Evolutionary conservation across 2,113 vertebrate species (phyloP), one percentile per base, ranked within the genome.

Genomic region (Mobula hypostoma): DNA sequence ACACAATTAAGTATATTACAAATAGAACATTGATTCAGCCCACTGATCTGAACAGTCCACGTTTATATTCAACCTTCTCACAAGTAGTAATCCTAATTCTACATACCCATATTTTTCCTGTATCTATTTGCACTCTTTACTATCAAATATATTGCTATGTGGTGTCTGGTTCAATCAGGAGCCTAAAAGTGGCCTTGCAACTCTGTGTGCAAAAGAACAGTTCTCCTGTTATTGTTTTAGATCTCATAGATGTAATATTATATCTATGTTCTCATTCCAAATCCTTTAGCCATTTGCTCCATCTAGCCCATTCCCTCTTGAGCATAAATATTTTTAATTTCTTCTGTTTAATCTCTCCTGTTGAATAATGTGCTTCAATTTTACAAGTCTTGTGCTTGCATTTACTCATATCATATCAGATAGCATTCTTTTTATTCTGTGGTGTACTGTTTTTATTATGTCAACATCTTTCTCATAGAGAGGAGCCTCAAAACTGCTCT

Each of bases 231-330:
- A 8, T 85, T 85, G 56, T 29, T 8, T 1, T 61, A 85, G 3
- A 61, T 85, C 82, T 61, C 40, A 56, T 56, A 83, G 5, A 83
- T 24, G 48, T 83, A 83, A 83, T 56, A 19, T 56, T 83, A 83
- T 83, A 83, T 56, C 40, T 83, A 9, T 83, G 48, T 83, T 83
- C 80, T 83, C 82, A 61, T 85, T 85, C 21, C 27, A 85, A 85
- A 85, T 29, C 19, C 21, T 27, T 58, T 27, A 29, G 27, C 61
- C 27, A 85, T 12, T 61, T 27, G 12, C 32, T 79, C n/a, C 27
- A 79, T 79, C 32, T 79, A 36, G 15, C 79, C 32, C 4, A 48
- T 5, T 40, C 36, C 36, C 24, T 85, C 48, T 15, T 12, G 58
- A 85, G 27, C 61, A 5, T 29, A 61, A 85, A 61, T 21, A 85